These are phyloP conservation scores for Dipodomys ordii DNA, from an alignment of 2,113 vertebrate species.

Conservation along the genomic window DNA sequence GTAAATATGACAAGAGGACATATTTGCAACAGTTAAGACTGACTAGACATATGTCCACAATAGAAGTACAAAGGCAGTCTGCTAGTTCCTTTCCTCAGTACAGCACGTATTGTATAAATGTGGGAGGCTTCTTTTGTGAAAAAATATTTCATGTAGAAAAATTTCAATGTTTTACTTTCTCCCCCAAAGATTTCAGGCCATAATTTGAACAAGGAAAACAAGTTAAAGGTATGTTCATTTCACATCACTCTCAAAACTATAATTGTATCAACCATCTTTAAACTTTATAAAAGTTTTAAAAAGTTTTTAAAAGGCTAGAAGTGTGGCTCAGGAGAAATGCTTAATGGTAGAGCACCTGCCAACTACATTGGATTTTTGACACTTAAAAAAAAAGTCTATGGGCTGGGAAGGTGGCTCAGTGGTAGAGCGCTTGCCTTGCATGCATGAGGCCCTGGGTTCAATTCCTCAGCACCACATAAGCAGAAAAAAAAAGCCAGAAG, in stretches of 20 bases:
- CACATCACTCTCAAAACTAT: neutral
- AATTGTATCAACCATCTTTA: neutral
- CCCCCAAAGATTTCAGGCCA: neutral
- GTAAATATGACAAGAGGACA: neutral
- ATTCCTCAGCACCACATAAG: too few species aligned
- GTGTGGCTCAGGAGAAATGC: too few species aligned
- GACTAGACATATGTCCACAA: neutral
- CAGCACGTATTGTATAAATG: neutral
- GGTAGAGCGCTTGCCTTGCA: neutral
- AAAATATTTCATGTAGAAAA: neutral
- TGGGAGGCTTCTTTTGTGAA: neutral
- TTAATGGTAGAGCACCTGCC: too few species aligned
- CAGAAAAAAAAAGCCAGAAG: too few species aligned
- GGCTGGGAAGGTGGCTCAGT: neutral
- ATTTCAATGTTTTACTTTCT: neutral
- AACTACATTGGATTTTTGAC: neutral
- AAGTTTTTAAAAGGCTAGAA: too few species aligned
- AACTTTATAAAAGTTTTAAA: neutral
- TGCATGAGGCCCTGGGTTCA: neutral
- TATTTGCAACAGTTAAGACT: neutral
- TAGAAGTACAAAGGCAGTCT: neutral
- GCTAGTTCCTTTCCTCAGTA: neutral
- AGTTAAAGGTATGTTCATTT: neutral
- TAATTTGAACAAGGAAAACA: neutral
- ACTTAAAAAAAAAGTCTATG: too few species aligned